Evolutionary conservation across 2,888 invertebrate species (phyloP), one percentile per base, ranked within the genome.

Genomic region (Hylaea fasciaria): DNA sequence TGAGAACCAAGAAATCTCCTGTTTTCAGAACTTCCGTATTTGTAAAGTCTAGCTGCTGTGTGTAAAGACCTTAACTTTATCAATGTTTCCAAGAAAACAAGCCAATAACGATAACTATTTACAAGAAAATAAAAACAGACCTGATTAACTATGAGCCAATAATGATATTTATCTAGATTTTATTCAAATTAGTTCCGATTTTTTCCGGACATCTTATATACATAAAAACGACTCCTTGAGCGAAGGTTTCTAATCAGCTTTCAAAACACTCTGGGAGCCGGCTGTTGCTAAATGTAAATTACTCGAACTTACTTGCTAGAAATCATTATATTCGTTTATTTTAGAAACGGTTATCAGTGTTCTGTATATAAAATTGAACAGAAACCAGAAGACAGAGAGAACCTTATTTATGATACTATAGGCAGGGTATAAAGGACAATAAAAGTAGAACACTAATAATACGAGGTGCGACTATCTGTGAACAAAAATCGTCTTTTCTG

Each of bases 221-320:
- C 51, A 46, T 47, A 78, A 76, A 77, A 78, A 68, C 32, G 3
- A 66, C 68, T 72, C 77, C 77, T 78, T 78, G 77, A 77, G 69
- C 37, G 13, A 22, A 46, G 68, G 74, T 78, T 79, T 78, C 77
- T 71, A 76, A 75, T 57, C 58, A 70, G 51, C 68, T 78, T 74
- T 65, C 79, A 72, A 78, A 66, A 76, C 53, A 60, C 68, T 66
- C 68, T 65, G 56, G 63, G 62, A 67, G 48, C 48, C 5, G 16
- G 46, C 44, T 14, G 61, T 77, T 77, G 72, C 73, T 69, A 70
- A 74, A 76, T 73, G 70, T 68, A 76, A 76, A 73, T 73, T 64
- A 62, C 35, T 43, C 7, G 45, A 13, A 46, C 40, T 13, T 53
- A 49, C 35, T 28, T 50, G 41, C 10, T 14, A 37, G 37, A 37